Evolutionary conservation across 2,113 vertebrate genomes (phyloP).

Genomic region (Nematolebias whitei): DNA sequence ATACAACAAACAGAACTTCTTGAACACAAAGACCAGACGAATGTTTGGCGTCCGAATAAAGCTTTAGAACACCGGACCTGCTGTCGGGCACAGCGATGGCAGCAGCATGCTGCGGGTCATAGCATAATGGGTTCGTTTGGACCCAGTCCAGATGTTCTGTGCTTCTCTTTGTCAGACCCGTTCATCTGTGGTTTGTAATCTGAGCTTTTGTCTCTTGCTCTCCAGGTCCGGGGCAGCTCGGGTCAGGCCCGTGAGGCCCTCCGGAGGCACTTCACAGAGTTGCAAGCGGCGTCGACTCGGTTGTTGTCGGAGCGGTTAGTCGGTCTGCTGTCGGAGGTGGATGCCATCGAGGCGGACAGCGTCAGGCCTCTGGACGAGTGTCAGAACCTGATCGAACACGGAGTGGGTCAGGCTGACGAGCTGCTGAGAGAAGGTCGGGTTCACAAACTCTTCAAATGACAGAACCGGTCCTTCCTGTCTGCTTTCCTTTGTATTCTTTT

Average conservation of each 20-base stretch:
- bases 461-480: no score
- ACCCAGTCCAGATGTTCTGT: no score
- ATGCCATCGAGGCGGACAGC: slow-evolving; percentile 68
- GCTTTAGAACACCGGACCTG: no score
- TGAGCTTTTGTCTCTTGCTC: background rate
- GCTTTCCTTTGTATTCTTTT: no score
- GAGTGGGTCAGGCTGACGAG: slow-evolving; percentile 73
- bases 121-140: no score
- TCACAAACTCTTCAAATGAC: background rate
- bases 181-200: no score
- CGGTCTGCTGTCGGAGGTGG: slow-evolving; percentile 64
- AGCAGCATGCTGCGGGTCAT: background rate
- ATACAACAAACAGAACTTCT: no score
- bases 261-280: slow-evolving; percentile 63
- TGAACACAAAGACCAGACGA: no score
- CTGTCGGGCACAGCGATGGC: no score
- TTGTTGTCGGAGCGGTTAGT: slow-evolving; percentile 60
- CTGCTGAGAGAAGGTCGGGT: slow-evolving; percentile 69
- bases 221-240: slow-evolving; percentile 69
- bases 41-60: no score
- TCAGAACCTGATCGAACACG: slow-evolving; percentile 72
- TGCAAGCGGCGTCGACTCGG: slow-evolving; percentile 54
- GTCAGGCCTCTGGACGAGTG: slow-evolving; percentile 71
- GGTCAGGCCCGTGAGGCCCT: slow-evolving; percentile 72
- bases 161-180: no score